Percentiles rank a stretch among this genome's conserved stretches.
Conservation (phyloP, 2,888 invertebrate species). For the Drosophila falleni region DNA sequence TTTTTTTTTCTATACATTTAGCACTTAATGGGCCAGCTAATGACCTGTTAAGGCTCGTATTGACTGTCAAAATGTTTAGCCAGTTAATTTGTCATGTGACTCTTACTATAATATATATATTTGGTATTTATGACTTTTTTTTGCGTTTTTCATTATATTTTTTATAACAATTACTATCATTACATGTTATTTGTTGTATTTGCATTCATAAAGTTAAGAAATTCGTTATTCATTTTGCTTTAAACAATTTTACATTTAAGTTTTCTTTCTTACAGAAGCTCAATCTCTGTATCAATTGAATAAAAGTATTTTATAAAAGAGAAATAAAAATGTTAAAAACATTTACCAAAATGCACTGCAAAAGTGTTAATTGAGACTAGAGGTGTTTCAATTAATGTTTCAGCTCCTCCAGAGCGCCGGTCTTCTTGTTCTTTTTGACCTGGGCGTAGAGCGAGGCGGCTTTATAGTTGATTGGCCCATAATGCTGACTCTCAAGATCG, state of each 20-base stretch:
- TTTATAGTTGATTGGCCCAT: conserved; percentile 96
- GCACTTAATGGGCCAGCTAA: conserved; percentile 21
- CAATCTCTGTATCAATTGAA: conserved; percentile 37
- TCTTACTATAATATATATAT: conserved; percentile 43
- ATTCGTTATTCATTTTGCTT: conserved; percentile 70
- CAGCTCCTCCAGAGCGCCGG: conserved; percentile 82
- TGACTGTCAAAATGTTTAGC: conserved; percentile 60
- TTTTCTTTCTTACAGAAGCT: conserved; percentile 59
- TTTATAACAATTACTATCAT: conserved; percentile 64
- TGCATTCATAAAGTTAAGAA: conserved; percentile 63
- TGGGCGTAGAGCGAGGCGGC: conserved; percentile 93
- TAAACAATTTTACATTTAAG: conserved; percentile 58
- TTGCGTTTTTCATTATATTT: conserved; percentile 15
- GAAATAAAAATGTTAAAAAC: conserved; percentile 11
- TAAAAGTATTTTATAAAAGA: conserved; percentile 9
- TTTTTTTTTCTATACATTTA: conserved; percentile 14
- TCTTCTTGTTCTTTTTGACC: conserved; percentile 88
- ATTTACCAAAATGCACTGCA: conserved; percentile 63
- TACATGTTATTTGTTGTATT: conserved; percentile 32
- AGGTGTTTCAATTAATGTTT: conserved; percentile 49
- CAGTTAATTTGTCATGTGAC: conserved; percentile 41
- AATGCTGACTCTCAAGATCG: conserved; percentile 94
- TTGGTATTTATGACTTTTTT: conserved; percentile 10
- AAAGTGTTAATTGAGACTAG: conserved; percentile 1
- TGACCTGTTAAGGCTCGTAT: conserved; percentile 21